Conservation (phyloP, 2,113 vertebrate species). For the Nibea albiflora region DNA sequence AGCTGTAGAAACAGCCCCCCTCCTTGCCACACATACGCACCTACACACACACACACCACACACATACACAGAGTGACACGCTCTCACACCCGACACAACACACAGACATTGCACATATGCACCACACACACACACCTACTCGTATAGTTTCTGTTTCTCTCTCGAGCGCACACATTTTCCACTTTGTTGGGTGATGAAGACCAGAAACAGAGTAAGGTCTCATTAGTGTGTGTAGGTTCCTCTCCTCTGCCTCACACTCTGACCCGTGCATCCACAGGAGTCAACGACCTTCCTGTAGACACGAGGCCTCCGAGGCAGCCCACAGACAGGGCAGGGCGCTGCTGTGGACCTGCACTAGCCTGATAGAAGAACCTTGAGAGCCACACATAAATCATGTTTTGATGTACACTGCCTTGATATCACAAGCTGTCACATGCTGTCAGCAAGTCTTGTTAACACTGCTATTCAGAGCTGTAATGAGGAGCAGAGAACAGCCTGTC, state of each 20-base stretch:
- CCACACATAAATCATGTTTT: conserved; percentile 81
- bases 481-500: conserved; percentile 69
- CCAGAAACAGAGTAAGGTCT: conserved; percentile 71
- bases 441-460: conserved; percentile 77
- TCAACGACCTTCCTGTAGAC: conserved; percentile 77
- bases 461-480: conserved; percentile 77
- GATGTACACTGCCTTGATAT: conserved; percentile 77
- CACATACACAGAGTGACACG: conserved; percentile 16
- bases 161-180: conserved; percentile 50
- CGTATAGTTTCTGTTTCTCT: conserved; percentile 43
- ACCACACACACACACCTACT: conserved; percentile 39
- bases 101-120: conserved; percentile 47
- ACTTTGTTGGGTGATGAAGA: conserved; percentile 61
- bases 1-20: conserved; percentile 56
- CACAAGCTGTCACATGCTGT: conserved; percentile 80
- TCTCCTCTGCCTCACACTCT: conserved; percentile 65
- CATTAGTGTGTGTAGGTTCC: conserved; percentile 79
- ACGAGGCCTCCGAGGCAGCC: conserved; percentile 60
- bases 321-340: conserved; percentile 60
- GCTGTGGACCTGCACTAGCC: conserved; percentile 65
- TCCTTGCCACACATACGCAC: neutral
- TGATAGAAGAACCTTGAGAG: conserved; percentile 71
- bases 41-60: conserved; percentile 27
- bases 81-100: conserved; percentile 9
- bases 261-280: conserved; percentile 73